Base-by-base conservation (phyloP, 2,888 invertebrate species). In the Caenorhabditis uteleia region DNA sequence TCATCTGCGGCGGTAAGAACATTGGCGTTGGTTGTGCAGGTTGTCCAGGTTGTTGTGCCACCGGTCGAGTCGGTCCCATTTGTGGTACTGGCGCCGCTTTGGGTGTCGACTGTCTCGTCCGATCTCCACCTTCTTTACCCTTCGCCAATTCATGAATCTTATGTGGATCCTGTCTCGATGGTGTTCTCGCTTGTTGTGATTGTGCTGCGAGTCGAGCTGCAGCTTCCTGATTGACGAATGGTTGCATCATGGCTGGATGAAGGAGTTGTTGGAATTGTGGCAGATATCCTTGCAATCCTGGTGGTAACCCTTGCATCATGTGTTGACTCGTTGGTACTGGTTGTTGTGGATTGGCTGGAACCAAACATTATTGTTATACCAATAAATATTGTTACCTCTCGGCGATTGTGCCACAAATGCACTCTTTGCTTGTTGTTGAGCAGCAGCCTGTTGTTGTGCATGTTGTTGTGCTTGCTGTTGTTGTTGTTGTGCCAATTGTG, bases 71-170 rank as follows among this genome's bases (percentile, higher is more conserved):
- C 21, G 58, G 58, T 1, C n/a, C n/a, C n/a, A n/a, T n/a, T n/a
- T n/a, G 58, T 50, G 8, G 36, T 21, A n/a, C 42, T 20, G 42
- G 42, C 21, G 42, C 10, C 16, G 42, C 6, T n/a, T 18, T 18
- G 10, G 12, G 8, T 42, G 8, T 42, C 21, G 21, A 5, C 34
- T 10, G n/a, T 34, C 18, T 6, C 6, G 18, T 25, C 21, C 10
- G 18, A 12, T 14, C 26, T 5, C 42, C 20, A 14, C 48, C 44
- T 14, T 61, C 53, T 27, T 56, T 56, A 10, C 48, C 33, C 25
- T 49, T 51, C 4, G 62, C 51, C 29, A 65, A 21, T 20, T 65
- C 65, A 36, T 65, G 65, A 21, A 65, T 65, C n/a, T 65, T 65
- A 26, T 65, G 65, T 10, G 55, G 26, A 7, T 38, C 18, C 18